phyloP scores from a whole-genome alignment of 1,140 invertebrate species.

The Ostrea edulis region DNA sequence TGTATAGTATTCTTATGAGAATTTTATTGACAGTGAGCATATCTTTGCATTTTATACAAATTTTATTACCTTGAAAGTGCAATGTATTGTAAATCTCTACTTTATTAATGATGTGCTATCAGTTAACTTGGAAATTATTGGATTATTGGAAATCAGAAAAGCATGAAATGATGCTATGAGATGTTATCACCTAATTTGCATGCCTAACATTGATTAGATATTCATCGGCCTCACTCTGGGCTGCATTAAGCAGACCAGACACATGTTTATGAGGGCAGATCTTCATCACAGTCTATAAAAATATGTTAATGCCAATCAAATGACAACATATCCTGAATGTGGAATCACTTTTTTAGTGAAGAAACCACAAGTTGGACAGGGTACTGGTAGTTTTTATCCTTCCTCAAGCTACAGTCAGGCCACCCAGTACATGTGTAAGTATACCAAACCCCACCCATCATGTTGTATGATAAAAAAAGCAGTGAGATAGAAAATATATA shows the following conservation, averaged over 20 bases:
- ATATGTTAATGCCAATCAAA: conserved; percentile 36
- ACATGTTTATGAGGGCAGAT: conserved; percentile 24
- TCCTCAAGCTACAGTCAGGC: conserved; percentile 22
- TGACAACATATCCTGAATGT: background rate
- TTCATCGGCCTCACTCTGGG: conserved; percentile 18
- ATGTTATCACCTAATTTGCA: conserved; percentile 37
- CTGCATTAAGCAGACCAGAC: conserved; percentile 27
- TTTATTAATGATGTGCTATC: conserved; percentile 37
- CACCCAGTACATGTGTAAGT: conserved; percentile 12
- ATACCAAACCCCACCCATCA: background rate
- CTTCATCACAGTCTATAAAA: conserved; percentile 2
- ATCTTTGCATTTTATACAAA: conserved; percentile 20
- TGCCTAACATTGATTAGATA: conserved; percentile 23
- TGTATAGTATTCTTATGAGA: background rate
- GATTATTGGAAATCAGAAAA: conserved; percentile 39
- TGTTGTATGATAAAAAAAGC: background rate
- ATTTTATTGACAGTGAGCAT: conserved; percentile 28
- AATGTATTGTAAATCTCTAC: conserved; percentile 27
- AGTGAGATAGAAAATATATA: background rate
- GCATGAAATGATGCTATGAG: conserved; percentile 34
- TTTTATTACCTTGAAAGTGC: background rate
- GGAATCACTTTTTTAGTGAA: background rate
- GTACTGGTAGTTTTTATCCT: background rate
- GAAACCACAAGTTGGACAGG: conserved; percentile 12
- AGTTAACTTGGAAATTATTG: conserved; percentile 37